Evolutionary conservation across 2,888 invertebrate species (phyloP), one percentile per base, ranked within the genome.

Genomic region (Digitonthophagus gazella): DNA sequence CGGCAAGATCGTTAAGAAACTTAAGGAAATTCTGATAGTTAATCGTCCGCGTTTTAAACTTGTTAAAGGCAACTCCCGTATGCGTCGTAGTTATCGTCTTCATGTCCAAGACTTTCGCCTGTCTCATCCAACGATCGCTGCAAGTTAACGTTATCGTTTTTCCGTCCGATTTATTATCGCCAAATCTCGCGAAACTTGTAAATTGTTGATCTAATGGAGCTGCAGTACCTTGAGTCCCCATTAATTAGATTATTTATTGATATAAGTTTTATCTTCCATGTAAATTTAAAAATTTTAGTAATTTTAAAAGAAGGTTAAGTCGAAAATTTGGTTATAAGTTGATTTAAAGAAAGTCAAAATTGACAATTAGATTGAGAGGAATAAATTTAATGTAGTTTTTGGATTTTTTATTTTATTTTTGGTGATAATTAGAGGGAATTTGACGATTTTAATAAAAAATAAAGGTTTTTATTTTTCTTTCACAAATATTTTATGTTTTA

Each of bases 101-200:
- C 20, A 79, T 79, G 68, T 88, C 89, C 64, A 88, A 84, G 15
- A 91, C 89, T 77, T 89, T 92, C 0, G 95, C 95, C 80, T 96
- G 96, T 78, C 95, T 95, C 91, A 96, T 92, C 96, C 96, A 96
- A 83, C 95, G 96, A 82, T 96, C 96, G 78, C 93, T 92, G 82
- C 96, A 94, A 6, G 93, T 93, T n/a, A 96, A 85, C 0, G 94
- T 94, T 72, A 96, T 93, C 58, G 88, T 86, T 81, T 91, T 93
- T 0, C 95, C 95, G 78, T 94, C 94, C 14, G 93, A 91, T 81
- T 94, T 94, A 2, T 87, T 86, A 80, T 95, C 95, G 0, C 95
- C 95, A 80, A 95, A 96, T 83, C 93, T 93, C 4, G 93, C 90
- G 81, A 95, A 96, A 1, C 90, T 88, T 78, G 89, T 90, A 81